phyloP scores from a whole-genome alignment of 1,140 invertebrate species.

The Pogonognathellus flavescens region DNA sequence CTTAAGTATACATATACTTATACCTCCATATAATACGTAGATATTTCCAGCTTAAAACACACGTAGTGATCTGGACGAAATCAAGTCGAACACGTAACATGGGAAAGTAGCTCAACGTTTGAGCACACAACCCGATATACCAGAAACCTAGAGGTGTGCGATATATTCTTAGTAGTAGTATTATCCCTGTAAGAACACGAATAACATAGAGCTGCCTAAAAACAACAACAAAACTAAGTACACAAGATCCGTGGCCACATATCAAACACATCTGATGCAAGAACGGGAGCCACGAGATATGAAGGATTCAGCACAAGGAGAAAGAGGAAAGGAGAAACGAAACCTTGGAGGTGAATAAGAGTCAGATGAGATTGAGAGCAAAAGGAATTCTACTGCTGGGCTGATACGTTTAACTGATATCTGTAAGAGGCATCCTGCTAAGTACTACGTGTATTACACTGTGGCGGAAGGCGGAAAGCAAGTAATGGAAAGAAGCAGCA shows the following conservation, averaged over 20 bases:
- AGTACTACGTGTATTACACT: background rate
- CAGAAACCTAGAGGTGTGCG: too few relatives aligned
- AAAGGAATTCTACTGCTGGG: background rate
- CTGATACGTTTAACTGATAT: background rate
- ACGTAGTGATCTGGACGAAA: too few relatives aligned
- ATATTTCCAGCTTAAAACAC: too few relatives aligned
- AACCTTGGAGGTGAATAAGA: conserved; percentile 24
- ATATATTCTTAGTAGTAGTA: conserved; percentile 5
- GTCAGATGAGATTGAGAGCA: conserved; percentile 11
- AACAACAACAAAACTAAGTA: background rate
- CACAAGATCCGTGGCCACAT: background rate
- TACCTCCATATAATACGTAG: too few relatives aligned
- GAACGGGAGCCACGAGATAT: background rate
- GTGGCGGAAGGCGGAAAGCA: background rate
- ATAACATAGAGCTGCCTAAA: background rate
- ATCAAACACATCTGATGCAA: conserved; percentile 44
- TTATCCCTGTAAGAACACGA: too few relatives aligned
- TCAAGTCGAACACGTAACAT: too few relatives aligned
- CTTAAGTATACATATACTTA: background rate
- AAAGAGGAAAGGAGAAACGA: background rate
- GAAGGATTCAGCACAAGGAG: background rate
- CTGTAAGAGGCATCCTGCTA: background rate
- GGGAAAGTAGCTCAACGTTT: too few relatives aligned
- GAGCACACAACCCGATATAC: too few relatives aligned
- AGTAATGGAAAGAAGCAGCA: background rate